Percentiles rank a stretch among this genome's conserved stretches.
These are phyloP conservation scores for Thamnophis elegans DNA, from an alignment of 2,797 vertebrate species.

Conservation along the genomic window DNA sequence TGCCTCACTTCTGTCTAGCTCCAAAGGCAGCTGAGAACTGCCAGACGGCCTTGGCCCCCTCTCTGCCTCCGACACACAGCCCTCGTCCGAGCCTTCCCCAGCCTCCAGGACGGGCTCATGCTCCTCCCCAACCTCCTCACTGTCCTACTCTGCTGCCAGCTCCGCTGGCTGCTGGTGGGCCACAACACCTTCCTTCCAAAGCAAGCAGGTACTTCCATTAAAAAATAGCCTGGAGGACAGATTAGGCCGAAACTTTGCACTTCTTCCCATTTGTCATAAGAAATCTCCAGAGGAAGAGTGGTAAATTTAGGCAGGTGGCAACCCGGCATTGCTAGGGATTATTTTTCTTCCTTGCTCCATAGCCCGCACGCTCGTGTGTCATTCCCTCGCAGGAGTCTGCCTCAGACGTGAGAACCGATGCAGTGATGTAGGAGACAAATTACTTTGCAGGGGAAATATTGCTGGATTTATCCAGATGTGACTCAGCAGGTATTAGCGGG, in stretches of 20 bases:
- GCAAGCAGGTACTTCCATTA: not conserved
- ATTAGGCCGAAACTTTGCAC: not conserved
- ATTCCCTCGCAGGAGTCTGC: too few species aligned
- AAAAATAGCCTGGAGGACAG: not conserved
- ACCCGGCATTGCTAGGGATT: not conserved
- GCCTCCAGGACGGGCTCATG: too few species aligned
- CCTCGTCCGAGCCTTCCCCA: too few species aligned
- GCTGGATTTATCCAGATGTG: slow-evolving; percentile 2
- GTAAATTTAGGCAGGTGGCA: not conserved
- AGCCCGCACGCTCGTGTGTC: not conserved
- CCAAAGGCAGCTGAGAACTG: too few species aligned
- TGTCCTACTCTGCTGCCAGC: too few species aligned
- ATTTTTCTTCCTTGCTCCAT: not conserved
- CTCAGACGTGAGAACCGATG: too few species aligned
- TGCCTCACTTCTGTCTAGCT: too few species aligned
- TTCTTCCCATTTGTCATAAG: not conserved
- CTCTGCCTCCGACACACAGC: too few species aligned
- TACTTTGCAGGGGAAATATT: not conserved
- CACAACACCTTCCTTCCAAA: not conserved
- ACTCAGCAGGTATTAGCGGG: not conserved
- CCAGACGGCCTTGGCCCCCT: too few species aligned
- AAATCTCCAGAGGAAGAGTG: not conserved
- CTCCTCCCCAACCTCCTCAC: too few species aligned
- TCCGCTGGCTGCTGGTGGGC: too few species aligned
- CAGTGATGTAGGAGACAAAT: not conserved